A percentile compares a stretch with the other conserved stretches of the same genome.
These are phyloP conservation scores for Trididemnum clinides DNA, from an alignment of 23 tunicate genomes.

Conservation along the genomic window DNA sequence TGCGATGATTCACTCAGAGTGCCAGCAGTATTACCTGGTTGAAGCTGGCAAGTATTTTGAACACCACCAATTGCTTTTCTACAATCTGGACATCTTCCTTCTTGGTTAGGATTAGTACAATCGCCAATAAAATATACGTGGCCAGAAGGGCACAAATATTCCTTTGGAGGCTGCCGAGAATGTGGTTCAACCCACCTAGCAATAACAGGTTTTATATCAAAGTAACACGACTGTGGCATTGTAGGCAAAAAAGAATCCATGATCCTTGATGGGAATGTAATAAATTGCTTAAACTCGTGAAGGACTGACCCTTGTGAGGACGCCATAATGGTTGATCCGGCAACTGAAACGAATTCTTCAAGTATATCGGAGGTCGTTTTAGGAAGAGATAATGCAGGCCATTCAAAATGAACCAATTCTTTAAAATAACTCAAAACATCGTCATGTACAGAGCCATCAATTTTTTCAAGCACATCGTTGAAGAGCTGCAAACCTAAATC, in stretches of 20 bases:
- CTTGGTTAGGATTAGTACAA: slow-evolving; percentile 41
- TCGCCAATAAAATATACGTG: slow-evolving; percentile 65
- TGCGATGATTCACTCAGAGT: slow-evolving; percentile 35
- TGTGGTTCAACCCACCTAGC: background rate
- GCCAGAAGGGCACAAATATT: slow-evolving; percentile 55
- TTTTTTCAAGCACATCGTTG: too few species aligned
- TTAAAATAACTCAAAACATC: background rate
- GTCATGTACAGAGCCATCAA: too few species aligned
- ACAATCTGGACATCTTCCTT: slow-evolving; percentile 54
- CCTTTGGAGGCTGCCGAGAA: slow-evolving; percentile 17
- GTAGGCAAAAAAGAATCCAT: slow-evolving; percentile 52
- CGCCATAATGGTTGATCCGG: background rate
- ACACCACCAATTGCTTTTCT: slow-evolving; percentile 39
- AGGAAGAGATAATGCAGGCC: background rate
- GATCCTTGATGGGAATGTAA: background rate
- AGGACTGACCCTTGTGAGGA: background rate
- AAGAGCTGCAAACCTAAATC: background rate
- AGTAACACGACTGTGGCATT: slow-evolving; percentile 59
- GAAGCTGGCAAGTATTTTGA: background rate
- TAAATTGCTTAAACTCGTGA: background rate
- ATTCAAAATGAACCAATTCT: too few species aligned
- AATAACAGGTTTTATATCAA: slow-evolving; percentile 21
- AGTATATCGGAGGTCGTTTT: background rate
- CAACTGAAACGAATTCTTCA: slow-evolving; percentile 1
- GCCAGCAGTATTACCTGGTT: slow-evolving; percentile 55